phyloP scores from a whole-genome alignment of 2,113 vertebrate genomes.

The Pteropus alecto region DNA sequence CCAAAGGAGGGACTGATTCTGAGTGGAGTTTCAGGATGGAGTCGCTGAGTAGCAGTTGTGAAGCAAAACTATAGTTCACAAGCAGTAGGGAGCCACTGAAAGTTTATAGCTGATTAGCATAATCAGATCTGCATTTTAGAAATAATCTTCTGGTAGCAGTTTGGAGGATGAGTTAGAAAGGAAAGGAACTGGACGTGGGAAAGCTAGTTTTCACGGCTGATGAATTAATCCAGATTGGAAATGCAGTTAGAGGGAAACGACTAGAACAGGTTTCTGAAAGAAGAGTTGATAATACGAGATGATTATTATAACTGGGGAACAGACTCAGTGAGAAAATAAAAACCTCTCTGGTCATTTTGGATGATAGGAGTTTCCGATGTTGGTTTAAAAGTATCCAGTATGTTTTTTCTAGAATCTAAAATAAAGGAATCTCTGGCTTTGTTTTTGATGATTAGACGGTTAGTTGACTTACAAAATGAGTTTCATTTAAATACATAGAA shows the following conservation, averaged over 20 bases:
- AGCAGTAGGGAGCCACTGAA: neutral
- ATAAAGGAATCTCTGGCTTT: constrained; percentile 18
- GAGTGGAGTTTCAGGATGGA: neutral
- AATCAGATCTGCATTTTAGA: neutral
- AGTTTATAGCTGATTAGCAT: neutral
- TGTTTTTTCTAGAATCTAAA: constrained; percentile 53
- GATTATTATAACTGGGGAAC: neutral
- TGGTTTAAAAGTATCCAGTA: neutral
- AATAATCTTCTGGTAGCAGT: neutral
- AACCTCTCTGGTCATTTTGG: neutral
- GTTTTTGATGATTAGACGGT: neutral
- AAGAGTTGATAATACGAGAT: neutral
- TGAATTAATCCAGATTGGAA: neutral
- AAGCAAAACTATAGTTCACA: neutral
- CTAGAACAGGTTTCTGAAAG: neutral
- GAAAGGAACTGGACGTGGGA: neutral
- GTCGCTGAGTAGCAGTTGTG: neutral
- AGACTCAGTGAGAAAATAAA: neutral
- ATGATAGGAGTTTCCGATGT: neutral
- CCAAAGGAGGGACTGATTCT: neutral
- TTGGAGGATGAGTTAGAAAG: neutral
- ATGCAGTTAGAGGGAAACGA: neutral
- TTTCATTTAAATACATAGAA: constrained; percentile 36
- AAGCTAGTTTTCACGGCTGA: neutral
- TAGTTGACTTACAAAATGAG: neutral